A percentile compares a stretch with the other conserved stretches of the same genome.
These are phyloP conservation scores for Pharmacophagus antenor DNA, from an alignment of 2,888 invertebrate species.

Conservation along the genomic window DNA sequence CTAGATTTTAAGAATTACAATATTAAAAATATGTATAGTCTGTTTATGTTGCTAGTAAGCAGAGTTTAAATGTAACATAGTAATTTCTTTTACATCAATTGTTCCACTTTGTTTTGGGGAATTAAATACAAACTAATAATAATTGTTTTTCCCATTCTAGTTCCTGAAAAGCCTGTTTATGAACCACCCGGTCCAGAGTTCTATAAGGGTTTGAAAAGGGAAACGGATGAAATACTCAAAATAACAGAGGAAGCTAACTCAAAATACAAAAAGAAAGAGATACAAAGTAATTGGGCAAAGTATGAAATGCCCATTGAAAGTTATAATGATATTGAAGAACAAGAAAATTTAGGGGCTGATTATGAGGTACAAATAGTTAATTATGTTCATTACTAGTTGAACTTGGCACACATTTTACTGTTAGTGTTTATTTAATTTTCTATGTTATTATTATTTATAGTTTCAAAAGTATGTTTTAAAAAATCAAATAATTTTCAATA, in stretches of 20 bases:
- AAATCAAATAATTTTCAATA: too few relatives aligned
- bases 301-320: conserved; percentile 74
- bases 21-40: too few relatives aligned
- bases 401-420: too few relatives aligned
- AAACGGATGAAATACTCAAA: conserved; percentile 72
- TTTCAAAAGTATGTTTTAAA: too few relatives aligned
- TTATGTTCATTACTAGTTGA: too few relatives aligned
- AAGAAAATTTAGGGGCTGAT: conserved; percentile 70
- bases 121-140: neutral
- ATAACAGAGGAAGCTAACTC: conserved; percentile 67
- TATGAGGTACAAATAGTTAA: too few relatives aligned
- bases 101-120: neutral
- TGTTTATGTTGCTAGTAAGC: neutral
- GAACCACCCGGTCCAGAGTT: conserved; percentile 68
- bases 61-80: neutral
- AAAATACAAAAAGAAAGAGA: conserved; percentile 75
- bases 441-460: too few relatives aligned
- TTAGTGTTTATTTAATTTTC: too few relatives aligned
- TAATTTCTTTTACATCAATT: neutral
- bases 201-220: conserved; percentile 63
- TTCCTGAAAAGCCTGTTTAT: conserved; percentile 52
- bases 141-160: conserved; percentile 40
- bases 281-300: conserved; percentile 75
- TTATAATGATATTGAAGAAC: conserved; percentile 70
- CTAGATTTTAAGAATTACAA: neutral